Conservation (phyloP, 2,888 invertebrate species). For the Xylota segnis region DNA sequence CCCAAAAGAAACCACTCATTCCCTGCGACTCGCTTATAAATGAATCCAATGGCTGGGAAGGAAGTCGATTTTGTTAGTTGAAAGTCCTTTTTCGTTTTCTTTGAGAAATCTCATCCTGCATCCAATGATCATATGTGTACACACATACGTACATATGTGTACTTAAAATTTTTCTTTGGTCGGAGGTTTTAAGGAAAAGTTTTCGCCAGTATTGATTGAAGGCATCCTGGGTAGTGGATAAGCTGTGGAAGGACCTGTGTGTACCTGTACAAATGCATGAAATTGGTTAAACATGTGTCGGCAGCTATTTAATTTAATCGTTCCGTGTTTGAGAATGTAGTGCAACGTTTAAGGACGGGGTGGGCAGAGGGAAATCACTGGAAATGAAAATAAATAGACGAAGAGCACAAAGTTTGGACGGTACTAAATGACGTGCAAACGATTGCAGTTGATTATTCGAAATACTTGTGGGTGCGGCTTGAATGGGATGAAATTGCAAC, state of each 20-base stretch:
- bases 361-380: neutral
- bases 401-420: slow-evolving; percentile 18
- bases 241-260: neutral
- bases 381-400: slow-evolving; percentile 15
- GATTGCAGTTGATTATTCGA: slow-evolving; percentile 27
- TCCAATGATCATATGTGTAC: slow-evolving; percentile 18
- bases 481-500: neutral
- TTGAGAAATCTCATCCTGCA: slow-evolving; percentile 31
- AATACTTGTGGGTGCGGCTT: neutral
- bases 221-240: neutral
- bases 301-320: slow-evolving; percentile 62
- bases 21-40: slow-evolving; percentile 7
- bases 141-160: neutral
- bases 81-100: slow-evolving; percentile 12
- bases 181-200: slow-evolving; percentile 39
- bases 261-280: slow-evolving; percentile 61
- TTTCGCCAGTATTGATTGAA: slow-evolving; percentile 53
- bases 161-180: slow-evolving; percentile 31
- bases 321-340: slow-evolving; percentile 40
- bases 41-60: slow-evolving; percentile 69
- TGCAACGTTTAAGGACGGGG: neutral
- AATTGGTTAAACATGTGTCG: slow-evolving; percentile 68
- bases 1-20: slow-evolving; percentile 34
- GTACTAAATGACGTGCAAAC: slow-evolving; percentile 32
- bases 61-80: slow-evolving; percentile 69